These are phyloP conservation scores for Spea hammondii DNA, from an alignment of 2,797 vertebrate species.

Conservation along the genomic window DNA sequence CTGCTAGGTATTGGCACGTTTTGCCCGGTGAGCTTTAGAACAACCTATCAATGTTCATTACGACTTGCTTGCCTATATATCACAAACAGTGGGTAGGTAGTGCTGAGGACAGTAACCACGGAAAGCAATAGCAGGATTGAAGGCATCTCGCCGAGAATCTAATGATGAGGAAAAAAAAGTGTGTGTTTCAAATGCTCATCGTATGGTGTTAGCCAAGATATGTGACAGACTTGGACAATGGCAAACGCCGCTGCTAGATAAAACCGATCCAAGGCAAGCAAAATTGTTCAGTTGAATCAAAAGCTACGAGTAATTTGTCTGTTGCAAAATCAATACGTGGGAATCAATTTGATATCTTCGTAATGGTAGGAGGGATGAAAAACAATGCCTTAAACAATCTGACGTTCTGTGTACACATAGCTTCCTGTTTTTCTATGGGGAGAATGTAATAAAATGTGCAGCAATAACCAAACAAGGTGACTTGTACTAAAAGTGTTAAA, in stretches of 20 bases:
- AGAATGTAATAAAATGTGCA: background rate
- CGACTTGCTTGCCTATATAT: conserved; percentile 39
- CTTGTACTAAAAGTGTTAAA: background rate
- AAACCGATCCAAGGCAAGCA: conserved; percentile 22
- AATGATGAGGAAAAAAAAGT: conserved; percentile 48
- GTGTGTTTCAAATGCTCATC: conserved; percentile 42
- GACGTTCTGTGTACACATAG: conserved; percentile 26
- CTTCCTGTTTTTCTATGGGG: background rate
- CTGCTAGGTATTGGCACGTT: conserved; percentile 32
- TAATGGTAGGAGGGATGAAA: conserved; percentile 32
- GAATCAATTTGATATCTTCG: conserved; percentile 48
- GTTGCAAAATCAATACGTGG: conserved; percentile 40
- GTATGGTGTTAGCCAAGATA: conserved; percentile 44
- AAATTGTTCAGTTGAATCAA: conserved; percentile 42
- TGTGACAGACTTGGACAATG: conserved; percentile 41
- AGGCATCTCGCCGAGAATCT: conserved; percentile 45
- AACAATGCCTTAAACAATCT: conserved; percentile 46
- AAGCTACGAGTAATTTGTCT: conserved; percentile 41
- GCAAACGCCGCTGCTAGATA: conserved; percentile 33
- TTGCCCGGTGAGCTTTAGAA: conserved; percentile 21
- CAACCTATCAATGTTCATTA: conserved; percentile 46
- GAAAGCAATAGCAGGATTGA: conserved; percentile 42
- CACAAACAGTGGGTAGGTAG: conserved; percentile 41
- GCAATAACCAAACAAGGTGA: background rate
- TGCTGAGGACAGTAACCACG: conserved; percentile 29